These are phyloP conservation scores for Ibidorhyncha struthersii DNA, from an alignment of 2,113 vertebrate genomes.

Conservation along the genomic window DNA sequence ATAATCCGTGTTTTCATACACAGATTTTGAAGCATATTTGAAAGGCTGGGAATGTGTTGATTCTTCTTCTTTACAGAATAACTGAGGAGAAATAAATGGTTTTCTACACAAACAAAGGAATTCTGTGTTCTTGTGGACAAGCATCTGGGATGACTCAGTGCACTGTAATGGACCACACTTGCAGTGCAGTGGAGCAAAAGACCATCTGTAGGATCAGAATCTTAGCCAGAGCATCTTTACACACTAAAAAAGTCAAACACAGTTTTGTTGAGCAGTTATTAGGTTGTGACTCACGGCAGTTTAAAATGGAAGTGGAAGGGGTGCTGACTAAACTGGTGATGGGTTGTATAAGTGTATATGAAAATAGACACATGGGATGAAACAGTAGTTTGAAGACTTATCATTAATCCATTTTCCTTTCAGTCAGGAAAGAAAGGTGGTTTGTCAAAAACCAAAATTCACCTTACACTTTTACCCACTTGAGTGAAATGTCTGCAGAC, in stretches of 20 bases:
- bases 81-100: not conserved
- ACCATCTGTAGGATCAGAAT: not conserved
- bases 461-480: not conserved
- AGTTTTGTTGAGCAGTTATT: not conserved
- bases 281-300: not conserved
- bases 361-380: not conserved
- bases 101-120: not conserved
- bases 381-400: not conserved
- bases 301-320: not conserved
- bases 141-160: accelerated
- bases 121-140: not conserved
- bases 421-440: not conserved
- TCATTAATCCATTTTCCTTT: not conserved
- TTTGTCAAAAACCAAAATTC: not conserved
- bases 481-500: not conserved
- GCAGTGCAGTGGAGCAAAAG: not conserved
- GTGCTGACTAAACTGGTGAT: not conserved
- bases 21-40: not conserved
- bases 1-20: not conserved
- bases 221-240: not conserved
- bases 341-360: not conserved
- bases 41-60: not conserved
- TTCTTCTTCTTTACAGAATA: not conserved
- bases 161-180: not conserved
- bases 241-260: not conserved